These are phyloP conservation scores for Eupristina koningsbergeri DNA, from an alignment of 1,140 invertebrate genomes.

Conservation along the genomic window DNA sequence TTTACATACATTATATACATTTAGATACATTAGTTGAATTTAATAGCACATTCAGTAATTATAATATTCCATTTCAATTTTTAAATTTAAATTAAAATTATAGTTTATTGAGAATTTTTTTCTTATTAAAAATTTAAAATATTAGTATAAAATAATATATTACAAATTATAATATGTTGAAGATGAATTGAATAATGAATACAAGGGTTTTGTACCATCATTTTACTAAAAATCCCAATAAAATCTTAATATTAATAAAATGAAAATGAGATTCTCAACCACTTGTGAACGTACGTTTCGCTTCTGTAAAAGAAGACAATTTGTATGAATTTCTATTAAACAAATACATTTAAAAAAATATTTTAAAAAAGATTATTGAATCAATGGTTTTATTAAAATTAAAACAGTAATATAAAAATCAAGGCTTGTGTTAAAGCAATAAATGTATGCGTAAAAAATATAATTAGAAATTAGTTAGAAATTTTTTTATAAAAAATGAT, in stretches of 20 bases:
- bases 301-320: background rate
- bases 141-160: too few relatives aligned
- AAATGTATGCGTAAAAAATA: background rate
- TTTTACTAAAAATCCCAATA: background rate
- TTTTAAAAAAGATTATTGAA: too few relatives aligned
- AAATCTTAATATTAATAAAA: conserved; percentile 19
- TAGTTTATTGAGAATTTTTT: background rate
- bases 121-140: background rate
- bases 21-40: too few relatives aligned
- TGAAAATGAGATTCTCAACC: conserved; percentile 18
- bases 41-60: background rate
- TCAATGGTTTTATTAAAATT: background rate
- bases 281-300: background rate
- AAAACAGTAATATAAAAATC: background rate
- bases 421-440: background rate
- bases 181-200: conserved; percentile 9
- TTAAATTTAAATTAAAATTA: background rate
- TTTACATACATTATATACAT: too few relatives aligned
- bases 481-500: background rate
- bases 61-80: background rate
- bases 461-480: background rate
- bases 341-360: too few relatives aligned
- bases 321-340: too few relatives aligned
- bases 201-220: background rate
- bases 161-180: too few relatives aligned